phyloP scores from a whole-genome alignment of 1,140 invertebrate species.

The Calephelis nemesis region DNA sequence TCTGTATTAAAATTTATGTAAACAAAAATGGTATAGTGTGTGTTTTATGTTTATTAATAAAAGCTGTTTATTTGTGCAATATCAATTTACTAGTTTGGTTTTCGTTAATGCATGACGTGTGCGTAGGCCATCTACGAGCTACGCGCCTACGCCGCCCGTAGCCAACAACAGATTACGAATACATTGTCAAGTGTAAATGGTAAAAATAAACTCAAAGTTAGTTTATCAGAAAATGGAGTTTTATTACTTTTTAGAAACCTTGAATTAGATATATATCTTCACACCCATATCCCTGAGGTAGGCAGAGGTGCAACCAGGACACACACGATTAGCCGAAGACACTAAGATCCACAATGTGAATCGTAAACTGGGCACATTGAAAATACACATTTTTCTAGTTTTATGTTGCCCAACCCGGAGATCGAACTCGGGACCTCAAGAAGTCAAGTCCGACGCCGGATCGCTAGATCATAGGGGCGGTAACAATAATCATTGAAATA shows the following conservation, averaged over 20 bases:
- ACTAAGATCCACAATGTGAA: no score
- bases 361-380: no score
- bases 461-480: no score
- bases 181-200: conserved; percentile 81
- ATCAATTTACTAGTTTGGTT: conserved; percentile 26
- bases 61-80: conserved; percentile 31
- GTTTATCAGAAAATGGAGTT: conserved; percentile 78
- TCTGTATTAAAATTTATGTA: conserved; percentile 64
- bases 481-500: no score
- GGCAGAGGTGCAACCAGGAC: no score
- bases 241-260: conserved; percentile 42
- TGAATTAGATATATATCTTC: no score
- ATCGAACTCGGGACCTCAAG: no score
- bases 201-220: conserved; percentile 81
- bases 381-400: no score
- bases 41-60: conserved; percentile 30
- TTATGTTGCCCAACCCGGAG: no score
- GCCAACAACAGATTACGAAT: conserved; percentile 76
- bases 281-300: no score
- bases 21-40: conserved; percentile 43
- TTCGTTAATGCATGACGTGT: conserved; percentile 47
- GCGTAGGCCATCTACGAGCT: conserved; percentile 61
- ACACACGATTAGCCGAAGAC: no score
- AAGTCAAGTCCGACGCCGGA: no score
- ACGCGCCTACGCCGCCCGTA: conserved; percentile 61